Evolutionary conservation across 2,888 invertebrate genomes (phyloP), one percentile per base, ranked within the genome.

Genomic region (Priocnemis perturbator): DNA sequence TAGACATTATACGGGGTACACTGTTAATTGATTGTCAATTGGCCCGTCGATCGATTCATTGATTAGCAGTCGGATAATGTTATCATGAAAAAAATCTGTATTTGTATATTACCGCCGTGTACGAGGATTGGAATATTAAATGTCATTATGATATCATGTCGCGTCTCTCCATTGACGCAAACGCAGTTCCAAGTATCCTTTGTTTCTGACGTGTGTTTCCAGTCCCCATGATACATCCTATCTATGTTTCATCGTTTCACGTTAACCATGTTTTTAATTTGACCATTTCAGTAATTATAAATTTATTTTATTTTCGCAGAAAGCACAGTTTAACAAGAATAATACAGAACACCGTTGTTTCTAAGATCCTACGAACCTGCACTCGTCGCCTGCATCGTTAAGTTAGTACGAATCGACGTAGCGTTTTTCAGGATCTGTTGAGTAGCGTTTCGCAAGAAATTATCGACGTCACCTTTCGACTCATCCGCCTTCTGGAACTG

Each of bases 401-500:
- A 30, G 60, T 83, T 87, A 11, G 50, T 50, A 19, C 73, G 72
- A n/a, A 83, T 60, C 3, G 73, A 71, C 3, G 83, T 78, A 0
- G 77, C 81, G 47, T 84, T 85, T 53, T 70, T 84, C 5, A 87
- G 56, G 26, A 83, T 71, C 21, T 50, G 44, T 60, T 83, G 82
- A 0, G 87, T 84, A 15, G 84, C 86, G 64, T 88, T 87, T 62
- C 83, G 85, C 45, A 85, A 50, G 1, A 69, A 73, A 19, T 78
- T 81, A 7, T 84, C 83, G 0, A 83, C 70, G 47, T 79, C 77
- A 4, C 79, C 84, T 50, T 85, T 81, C 0, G 86, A 83, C 5
- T 86, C 91, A 57, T 91, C 91, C 47, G 91, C 91, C 83, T 91
- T 90, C 85, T 92, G 92, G 70, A 92, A 92, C 81, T 92, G 92